Base-by-base conservation (phyloP, 2,888 invertebrate genomes). In the Opisthograptis luteolata region DNA sequence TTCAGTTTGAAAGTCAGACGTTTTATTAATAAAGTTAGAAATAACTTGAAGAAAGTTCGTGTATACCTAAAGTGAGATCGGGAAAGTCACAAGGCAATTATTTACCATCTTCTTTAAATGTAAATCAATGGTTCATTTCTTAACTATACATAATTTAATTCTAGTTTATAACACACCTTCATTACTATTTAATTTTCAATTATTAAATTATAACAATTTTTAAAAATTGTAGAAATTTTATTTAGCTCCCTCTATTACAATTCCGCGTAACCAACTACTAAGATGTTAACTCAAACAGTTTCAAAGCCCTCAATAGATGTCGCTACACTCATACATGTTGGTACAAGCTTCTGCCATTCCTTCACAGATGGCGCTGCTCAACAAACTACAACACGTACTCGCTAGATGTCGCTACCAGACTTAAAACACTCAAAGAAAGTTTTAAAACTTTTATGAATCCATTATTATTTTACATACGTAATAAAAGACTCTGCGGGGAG, bases 381-480 rank as follows among this genome's bases (percentile, higher is more conserved):
- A 79, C 80, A 80, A 81, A 80, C 77, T 62, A 68, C 62, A 60
- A n/a, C 2, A 7, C 24, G 22, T 6, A 2, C 1, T 1, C 20
- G 40, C 62, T 59, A 87, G 88, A 81, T 81, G 87, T 62, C 87
- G 69, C 73, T 62, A 63, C 55, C 1, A 30, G 37, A 50, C 56
- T 41, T 48, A 51, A 58, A 64, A 60, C 52, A 43, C 58, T 42
- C 44, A 60, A 79, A 77, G 81, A 84, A 84, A 82, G 83, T 82
- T 55, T 55, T 31, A 45, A 46, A 44, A 55, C 47, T 57, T 59
- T 61, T 78, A 65, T 68, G 70, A 67, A 68, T 77, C 73, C 77
- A 83, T 85, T 81, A 84, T 84, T 83, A 86, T 80, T 87, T 87
- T 81, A 86, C 81, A 84, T 79, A 74, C 73, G 67, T 74, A 67